These are phyloP conservation scores for Listrodromus nycthemerus DNA, from an alignment of 2,888 invertebrate species.

Conservation along the genomic window DNA sequence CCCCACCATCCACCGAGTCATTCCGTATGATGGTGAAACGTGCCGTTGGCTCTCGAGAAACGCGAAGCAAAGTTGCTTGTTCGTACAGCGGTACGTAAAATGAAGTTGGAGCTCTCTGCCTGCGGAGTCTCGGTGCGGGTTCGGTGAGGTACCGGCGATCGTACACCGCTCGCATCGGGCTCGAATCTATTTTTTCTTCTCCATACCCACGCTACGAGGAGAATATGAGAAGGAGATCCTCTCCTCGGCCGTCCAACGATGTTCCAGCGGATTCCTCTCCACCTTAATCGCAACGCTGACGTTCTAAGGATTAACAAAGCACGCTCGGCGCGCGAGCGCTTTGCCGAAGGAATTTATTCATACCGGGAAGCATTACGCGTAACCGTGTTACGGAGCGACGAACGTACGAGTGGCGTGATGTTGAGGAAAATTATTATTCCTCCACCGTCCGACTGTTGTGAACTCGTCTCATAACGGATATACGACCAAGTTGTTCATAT, in stretches of 20 bases:
- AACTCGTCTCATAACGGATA: slow-evolving; percentile 43
- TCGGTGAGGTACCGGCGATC: not conserved
- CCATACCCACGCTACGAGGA: not conserved
- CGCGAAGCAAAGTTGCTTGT: slow-evolving; percentile 41
- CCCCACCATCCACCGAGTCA: slow-evolving; percentile 57
- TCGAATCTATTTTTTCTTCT: not conserved
- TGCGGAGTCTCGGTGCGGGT: not conserved
- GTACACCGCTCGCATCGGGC: not conserved
- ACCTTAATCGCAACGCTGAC: not conserved
- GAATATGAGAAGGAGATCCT: not conserved
- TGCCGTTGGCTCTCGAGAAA: slow-evolving; percentile 63
- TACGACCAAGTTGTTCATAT: slow-evolving; percentile 10
- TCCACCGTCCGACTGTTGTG: not conserved
- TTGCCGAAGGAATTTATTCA: slow-evolving; percentile 49
- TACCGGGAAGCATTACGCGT: slow-evolving; percentile 57
- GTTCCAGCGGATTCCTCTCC: not conserved
- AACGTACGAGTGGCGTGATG: slow-evolving; percentile 57
- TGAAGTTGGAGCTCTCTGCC: not conserved
- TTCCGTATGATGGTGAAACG: slow-evolving; percentile 66
- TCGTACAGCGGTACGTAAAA: not conserved
- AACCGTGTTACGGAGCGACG: slow-evolving; percentile 62
- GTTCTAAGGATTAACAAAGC: not conserved
- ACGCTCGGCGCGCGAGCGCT: not conserved
- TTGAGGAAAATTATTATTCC: slow-evolving; percentile 45
- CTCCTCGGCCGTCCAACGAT: not conserved